Evolutionary conservation across 1,140 invertebrate genomes (phyloP).

Genomic region (Caenorhabditis briggsae): DNA sequence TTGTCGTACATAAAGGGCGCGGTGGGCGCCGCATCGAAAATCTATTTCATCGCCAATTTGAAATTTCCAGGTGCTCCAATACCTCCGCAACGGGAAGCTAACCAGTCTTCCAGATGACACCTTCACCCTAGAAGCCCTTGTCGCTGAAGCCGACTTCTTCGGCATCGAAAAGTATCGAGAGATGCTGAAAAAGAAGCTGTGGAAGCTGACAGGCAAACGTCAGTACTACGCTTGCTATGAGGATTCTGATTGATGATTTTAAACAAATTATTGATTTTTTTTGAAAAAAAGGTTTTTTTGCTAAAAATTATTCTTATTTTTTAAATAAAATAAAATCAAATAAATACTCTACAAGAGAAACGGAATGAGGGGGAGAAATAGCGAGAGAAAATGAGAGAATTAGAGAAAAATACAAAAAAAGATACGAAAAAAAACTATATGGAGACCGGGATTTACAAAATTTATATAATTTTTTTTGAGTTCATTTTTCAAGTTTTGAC

Average conservation of each 20-base stretch:
- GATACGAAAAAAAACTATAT: background rate
- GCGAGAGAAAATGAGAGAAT: background rate
- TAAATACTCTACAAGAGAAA: background rate
- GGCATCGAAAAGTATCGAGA: conserved; percentile 40
- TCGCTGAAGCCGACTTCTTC: conserved; percentile 50
- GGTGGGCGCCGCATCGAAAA: too few species aligned
- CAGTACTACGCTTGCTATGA: conserved; percentile 50
- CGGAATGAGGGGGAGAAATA: conserved; percentile 61
- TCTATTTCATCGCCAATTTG: too few species aligned
- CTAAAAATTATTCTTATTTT: too few species aligned
- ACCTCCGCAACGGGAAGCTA: conserved; percentile 46
- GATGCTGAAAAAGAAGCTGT: conserved; percentile 59
- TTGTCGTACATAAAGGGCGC: too few species aligned
- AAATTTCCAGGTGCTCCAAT: conserved; percentile 54
- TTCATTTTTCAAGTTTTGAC: conserved; percentile 56
- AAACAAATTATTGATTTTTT: too few species aligned
- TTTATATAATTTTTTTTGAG: conserved; percentile 35
- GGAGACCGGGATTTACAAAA: conserved; percentile 24
- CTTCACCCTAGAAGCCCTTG: conserved; percentile 14
- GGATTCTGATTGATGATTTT: conserved; percentile 46
- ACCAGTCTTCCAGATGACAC: conserved; percentile 45
- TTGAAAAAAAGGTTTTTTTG: too few species aligned
- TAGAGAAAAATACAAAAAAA: background rate
- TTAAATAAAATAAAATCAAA: background rate
- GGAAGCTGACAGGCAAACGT: conserved; percentile 53